phyloP scores from a whole-genome alignment of 2,113 vertebrate species.

The Coturnix japonica region DNA sequence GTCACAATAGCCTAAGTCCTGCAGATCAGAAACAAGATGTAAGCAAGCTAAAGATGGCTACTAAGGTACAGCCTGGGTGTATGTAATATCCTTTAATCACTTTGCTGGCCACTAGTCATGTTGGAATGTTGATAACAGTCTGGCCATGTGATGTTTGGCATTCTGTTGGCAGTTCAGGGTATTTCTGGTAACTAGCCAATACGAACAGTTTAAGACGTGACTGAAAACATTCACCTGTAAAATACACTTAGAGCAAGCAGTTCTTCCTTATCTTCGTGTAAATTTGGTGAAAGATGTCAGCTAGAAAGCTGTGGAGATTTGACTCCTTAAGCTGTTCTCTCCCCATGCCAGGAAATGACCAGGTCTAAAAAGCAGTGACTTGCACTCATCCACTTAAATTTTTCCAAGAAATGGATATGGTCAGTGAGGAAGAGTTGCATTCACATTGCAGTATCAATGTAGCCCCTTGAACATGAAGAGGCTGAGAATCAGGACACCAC shows the following conservation, averaged over 20 bases:
- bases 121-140: background rate
- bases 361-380: background rate
- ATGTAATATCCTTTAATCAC: background rate
- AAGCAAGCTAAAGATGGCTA: background rate
- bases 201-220: background rate
- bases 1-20: background rate
- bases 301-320: background rate
- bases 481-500: background rate
- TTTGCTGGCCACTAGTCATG: background rate
- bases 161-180: background rate
- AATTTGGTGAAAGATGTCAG: background rate
- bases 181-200: background rate
- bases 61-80: background rate
- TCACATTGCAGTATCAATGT: background rate
- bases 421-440: background rate
- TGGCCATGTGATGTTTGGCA: background rate
- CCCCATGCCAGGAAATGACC: background rate
- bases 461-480: background rate
- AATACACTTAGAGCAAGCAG: background rate
- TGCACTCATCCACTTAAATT: rapidly evolving
- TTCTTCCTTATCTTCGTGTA: background rate
- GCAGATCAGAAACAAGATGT: background rate
- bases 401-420: background rate
- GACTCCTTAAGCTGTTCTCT: background rate
- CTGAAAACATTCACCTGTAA: background rate